Evolutionary conservation across 2,888 invertebrate species (phyloP).

Genomic region (Tetragnatha montana): DNA sequence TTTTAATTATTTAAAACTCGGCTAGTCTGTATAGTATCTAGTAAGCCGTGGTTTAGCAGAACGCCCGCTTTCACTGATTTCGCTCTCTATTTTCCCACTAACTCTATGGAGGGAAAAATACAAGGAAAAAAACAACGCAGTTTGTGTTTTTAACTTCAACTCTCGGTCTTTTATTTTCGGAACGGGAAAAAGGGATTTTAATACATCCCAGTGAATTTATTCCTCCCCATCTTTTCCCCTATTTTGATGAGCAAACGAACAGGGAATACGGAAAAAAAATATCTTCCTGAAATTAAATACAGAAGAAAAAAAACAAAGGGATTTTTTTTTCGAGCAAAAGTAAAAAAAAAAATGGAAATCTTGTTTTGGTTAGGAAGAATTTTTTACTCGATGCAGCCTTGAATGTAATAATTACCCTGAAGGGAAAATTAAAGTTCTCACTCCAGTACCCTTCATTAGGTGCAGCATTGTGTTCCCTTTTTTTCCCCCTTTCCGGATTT

Average conservation of each 20-base stretch:
- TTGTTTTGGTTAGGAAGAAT: not conserved
- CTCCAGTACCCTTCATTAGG: conserved; percentile 15
- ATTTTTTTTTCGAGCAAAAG: not conserved
- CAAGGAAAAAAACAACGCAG: not conserved
- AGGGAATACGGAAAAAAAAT: conserved; percentile 7
- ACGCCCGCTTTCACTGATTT: no score
- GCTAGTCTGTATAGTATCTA: no score
- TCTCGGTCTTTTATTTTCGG: not conserved
- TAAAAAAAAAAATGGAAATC: not conserved
- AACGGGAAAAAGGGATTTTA: conserved; percentile 11
- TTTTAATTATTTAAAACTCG: no score
- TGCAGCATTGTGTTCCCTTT: not conserved
- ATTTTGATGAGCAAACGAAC: conserved; percentile 20
- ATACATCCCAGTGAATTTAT: conserved; percentile 16
- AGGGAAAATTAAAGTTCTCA: conserved; percentile 26
- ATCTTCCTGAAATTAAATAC: conserved; percentile 9
- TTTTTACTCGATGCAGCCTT: not conserved
- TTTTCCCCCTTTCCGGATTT: conserved; percentile 7
- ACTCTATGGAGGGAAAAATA: conserved; percentile 4
- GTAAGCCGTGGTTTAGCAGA: no score
- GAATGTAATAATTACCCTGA: conserved; percentile 30
- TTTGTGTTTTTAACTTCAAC: not conserved
- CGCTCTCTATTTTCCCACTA: no score
- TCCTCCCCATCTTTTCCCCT: not conserved
- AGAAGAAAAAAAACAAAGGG: not conserved